These are phyloP conservation scores for Clitarchus hookeri DNA, from an alignment of 2,888 invertebrate species.

Conservation along the genomic window DNA sequence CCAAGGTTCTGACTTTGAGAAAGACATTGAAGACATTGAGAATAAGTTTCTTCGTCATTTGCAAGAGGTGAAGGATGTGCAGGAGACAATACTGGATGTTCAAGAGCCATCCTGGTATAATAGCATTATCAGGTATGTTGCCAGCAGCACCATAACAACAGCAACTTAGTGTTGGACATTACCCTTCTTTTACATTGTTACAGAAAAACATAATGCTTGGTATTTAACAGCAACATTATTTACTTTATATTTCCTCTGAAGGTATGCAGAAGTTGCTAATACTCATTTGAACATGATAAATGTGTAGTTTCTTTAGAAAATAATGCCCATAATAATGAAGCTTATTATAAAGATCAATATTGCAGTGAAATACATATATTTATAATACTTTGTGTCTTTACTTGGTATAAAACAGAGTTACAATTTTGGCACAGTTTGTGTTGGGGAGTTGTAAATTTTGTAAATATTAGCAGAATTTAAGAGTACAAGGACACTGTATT, in stretches of 20 bases:
- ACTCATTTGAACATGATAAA: too few relatives aligned
- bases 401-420: background rate
- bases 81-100: conserved; percentile 73
- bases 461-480: too few relatives aligned
- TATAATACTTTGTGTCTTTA: too few relatives aligned
- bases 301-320: too few relatives aligned
- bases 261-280: too few relatives aligned
- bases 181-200: background rate
- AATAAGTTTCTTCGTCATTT: conserved; percentile 71
- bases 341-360: too few relatives aligned
- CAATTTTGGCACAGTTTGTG: background rate
- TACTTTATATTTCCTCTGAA: too few relatives aligned
- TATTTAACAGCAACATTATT: background rate
- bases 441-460: too few relatives aligned
- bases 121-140: conserved; percentile 59
- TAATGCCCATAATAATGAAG: too few relatives aligned
- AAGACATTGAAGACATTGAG: conserved; percentile 72
- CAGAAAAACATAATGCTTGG: background rate
- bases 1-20: conserved; percentile 68
- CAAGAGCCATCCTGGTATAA: conserved; percentile 84
- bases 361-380: too few relatives aligned
- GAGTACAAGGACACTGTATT: too few relatives aligned
- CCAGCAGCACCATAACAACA: background rate
- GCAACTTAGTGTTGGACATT: too few relatives aligned
- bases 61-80: conserved; percentile 62